Evolutionary conservation across 2,888 invertebrate species (phyloP).

Genomic region (Hypena proboscidalis): DNA sequence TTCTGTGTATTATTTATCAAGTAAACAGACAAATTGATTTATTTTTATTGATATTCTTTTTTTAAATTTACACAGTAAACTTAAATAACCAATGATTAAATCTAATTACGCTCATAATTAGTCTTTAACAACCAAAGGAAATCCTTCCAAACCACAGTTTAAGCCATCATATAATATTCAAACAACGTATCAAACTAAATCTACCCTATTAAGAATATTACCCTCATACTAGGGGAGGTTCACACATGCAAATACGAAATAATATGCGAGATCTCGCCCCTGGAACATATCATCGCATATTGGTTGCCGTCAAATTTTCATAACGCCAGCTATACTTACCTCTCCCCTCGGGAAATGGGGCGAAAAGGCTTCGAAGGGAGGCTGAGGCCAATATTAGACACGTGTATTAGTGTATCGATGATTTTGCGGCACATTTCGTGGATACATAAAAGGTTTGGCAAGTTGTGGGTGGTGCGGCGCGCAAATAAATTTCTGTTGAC

Average conservation of each 20-base stretch:
- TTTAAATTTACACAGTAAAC: too few species aligned
- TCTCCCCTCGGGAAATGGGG: slow-evolving; percentile 71
- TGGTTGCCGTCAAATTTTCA: slow-evolving; percentile 78
- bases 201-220: slow-evolving; percentile 25
- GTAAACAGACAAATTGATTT: too few species aligned
- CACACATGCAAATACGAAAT: slow-evolving; percentile 57
- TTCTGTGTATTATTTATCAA: too few species aligned
- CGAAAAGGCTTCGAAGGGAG: slow-evolving; percentile 46
- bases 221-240: slow-evolving; percentile 36
- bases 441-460: slow-evolving; percentile 31
- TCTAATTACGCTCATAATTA: background rate
- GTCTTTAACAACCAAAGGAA: slow-evolving; percentile 6
- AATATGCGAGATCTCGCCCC: slow-evolving; percentile 50
- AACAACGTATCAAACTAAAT: slow-evolving; percentile 20
- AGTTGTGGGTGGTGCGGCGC: slow-evolving; percentile 37
- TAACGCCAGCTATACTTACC: slow-evolving; percentile 52
- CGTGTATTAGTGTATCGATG: slow-evolving; percentile 70
- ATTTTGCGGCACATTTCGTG: slow-evolving; percentile 57
- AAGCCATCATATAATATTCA: background rate
- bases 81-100: background rate
- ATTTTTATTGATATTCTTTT: too few species aligned
- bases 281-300: slow-evolving; percentile 76
- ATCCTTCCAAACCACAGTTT: slow-evolving; percentile 11
- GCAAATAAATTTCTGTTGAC: slow-evolving; percentile 39
- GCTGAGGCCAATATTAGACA: slow-evolving; percentile 47